Evolutionary conservation across 2,797 vertebrate species (phyloP).

Genomic region (Gymnoscopelus braueri): DNA sequence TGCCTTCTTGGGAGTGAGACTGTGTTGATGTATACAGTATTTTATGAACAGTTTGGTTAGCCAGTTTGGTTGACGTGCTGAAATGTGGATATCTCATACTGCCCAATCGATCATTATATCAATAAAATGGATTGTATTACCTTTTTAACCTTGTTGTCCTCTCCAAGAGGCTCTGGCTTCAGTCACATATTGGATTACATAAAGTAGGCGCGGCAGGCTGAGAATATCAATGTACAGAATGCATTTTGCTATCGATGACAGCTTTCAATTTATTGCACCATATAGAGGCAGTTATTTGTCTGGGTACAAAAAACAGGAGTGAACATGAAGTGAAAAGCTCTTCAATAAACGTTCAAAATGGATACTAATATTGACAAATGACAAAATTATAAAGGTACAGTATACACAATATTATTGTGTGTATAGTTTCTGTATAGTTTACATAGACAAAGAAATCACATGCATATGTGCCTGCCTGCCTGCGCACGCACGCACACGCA

Average conservation of each 20-base stretch:
- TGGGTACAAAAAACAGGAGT: background rate
- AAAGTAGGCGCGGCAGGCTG: background rate
- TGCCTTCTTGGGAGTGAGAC: no score
- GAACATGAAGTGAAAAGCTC: background rate
- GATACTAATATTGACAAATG: background rate
- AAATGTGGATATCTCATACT: conserved; percentile 48
- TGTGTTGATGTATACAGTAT: no score
- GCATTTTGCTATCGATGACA: background rate
- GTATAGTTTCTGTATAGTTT: no score
- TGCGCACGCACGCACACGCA: no score
- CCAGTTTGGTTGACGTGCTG: conserved; percentile 66
- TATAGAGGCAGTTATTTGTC: background rate
- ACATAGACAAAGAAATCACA: no score
- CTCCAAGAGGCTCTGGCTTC: conserved; percentile 2
- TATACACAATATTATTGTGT: no score
- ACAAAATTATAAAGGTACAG: no score
- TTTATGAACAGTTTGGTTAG: conserved; percentile 38
- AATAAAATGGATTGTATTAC: conserved; percentile 64
- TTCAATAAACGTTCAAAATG: background rate
- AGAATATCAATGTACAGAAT: conserved; percentile 1
- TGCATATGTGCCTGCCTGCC: no score
- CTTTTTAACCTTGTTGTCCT: conserved; percentile 55
- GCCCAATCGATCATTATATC: conserved; percentile 59
- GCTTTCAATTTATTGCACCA: background rate
- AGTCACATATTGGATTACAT: conserved; percentile 2